These are phyloP conservation scores for Vicugna pacos DNA, from an alignment of 2,113 vertebrate species.

Conservation along the genomic window DNA sequence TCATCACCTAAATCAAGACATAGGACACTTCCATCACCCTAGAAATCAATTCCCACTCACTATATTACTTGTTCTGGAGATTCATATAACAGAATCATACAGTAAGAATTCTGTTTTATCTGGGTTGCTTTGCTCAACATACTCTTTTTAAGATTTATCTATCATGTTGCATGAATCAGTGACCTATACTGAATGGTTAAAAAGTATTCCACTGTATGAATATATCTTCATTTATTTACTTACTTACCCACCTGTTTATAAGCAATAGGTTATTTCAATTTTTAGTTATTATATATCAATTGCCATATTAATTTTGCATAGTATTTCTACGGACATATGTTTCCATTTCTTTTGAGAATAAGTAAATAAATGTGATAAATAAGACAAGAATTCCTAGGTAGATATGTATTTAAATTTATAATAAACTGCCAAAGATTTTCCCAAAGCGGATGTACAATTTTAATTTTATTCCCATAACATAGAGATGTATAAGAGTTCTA, in stretches of 20 bases:
- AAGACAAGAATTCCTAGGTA: not conserved
- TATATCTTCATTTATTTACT: not conserved
- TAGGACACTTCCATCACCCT: not conserved
- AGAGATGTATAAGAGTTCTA: not conserved
- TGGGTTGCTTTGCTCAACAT: not conserved
- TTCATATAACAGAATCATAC: not conserved
- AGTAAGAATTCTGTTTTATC: not conserved
- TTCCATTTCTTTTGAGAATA: not conserved
- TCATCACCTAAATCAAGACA: not conserved
- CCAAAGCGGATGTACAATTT: not conserved
- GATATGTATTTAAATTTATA: not conserved
- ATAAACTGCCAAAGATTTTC: not conserved
- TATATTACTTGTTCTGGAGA: not conserved
- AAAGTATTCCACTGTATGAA: not conserved
- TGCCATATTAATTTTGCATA: not conserved
- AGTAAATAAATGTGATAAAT: not conserved
- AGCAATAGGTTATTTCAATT: not conserved
- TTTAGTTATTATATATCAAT: not conserved
- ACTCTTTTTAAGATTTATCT: not conserved
- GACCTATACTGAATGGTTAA: not conserved
- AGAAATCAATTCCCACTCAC: not conserved
- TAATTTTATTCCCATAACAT: not conserved
- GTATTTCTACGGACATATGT: not conserved
- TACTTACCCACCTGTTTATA: not conserved
- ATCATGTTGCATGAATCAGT: not conserved